Evolutionary conservation across 2,888 invertebrate species (phyloP), one percentile per base, ranked within the genome.

Genomic region (Tanytarsus gracilentus): DNA sequence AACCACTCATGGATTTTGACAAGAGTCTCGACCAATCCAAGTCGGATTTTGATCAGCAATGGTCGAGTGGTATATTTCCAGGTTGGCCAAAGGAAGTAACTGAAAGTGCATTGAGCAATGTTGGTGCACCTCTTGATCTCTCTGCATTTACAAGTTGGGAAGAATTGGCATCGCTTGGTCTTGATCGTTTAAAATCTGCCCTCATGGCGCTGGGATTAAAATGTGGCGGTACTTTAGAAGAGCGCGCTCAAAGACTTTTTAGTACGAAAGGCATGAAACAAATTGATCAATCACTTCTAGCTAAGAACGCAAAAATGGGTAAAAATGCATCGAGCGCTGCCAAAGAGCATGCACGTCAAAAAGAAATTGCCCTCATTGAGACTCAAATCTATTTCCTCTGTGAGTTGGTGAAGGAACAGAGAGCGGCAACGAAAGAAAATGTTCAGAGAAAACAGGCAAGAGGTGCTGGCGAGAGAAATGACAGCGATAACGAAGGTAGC

Each of bases 21-120:
- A 79, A 80, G 62, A 91, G 94, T 69, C 73, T 95, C 72, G 84
- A 86, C 0, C 80, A 79, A 23, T 85, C 90, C 2, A 82, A 83
- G 64, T 82, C 83, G 63, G 89, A 89, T 36, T 95, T 98, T 70
- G 78, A 88, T 53, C 77, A 76, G 30, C 89, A 93, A 66, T 99
- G 97, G 95, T 84, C 88, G 62, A 82, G 79, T 60, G 97, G 93
- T 9, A 82, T 79, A 6, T 92, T 97, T 69, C 93, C 94, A 11
- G 99, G 96, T 29, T 99, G 98, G 97, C 88, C 93, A 1, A 94
- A 96, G 83, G 96, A 97, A 76, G n/a, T n/a, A 9, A 86, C 90
- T 1, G 90, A 90, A 50, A 90, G 93, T 62, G 97, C 95, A 3
- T 72, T 99, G 63, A 88, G 95, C 0, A 91, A 96, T 70, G 85